Conservation (phyloP, 2,888 invertebrate species). For the Thecocarcelia acutangulata region DNA sequence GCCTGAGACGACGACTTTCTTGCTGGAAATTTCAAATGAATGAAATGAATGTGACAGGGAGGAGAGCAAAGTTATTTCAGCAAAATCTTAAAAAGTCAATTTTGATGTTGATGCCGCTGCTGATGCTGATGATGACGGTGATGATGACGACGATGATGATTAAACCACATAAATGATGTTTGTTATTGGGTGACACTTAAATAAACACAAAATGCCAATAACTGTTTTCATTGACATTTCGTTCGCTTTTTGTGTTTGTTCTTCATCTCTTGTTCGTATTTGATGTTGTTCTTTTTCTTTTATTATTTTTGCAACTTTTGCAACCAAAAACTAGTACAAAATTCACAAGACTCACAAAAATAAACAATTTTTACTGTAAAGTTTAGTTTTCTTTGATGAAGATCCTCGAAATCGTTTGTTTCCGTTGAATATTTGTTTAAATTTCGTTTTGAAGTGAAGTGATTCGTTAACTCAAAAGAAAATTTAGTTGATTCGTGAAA, state of each 20-base stretch:
- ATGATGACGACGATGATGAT: conserved; percentile 21
- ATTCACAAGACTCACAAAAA: conserved; percentile 28
- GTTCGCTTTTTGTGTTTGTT: background rate
- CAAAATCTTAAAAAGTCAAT: background rate
- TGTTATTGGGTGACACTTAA: conserved; percentile 67
- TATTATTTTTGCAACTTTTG: conserved; percentile 31
- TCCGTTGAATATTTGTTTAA: conserved; percentile 43
- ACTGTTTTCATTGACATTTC: conserved; percentile 43
- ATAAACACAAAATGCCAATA: conserved; percentile 67
- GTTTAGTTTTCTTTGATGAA: conserved; percentile 45
- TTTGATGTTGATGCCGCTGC: too few species aligned
- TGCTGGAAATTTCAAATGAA: conserved; percentile 35
- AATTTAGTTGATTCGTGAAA: conserved; percentile 4
- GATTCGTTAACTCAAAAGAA: conserved; percentile 56
- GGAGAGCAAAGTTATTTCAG: conserved; percentile 10
- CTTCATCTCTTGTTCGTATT: conserved; percentile 20
- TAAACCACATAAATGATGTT: conserved; percentile 38
- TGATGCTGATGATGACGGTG: background rate
- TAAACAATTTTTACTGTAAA: conserved; percentile 49
- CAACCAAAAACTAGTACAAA: conserved; percentile 36
- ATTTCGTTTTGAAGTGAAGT: conserved; percentile 32
- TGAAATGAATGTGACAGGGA: conserved; percentile 2
- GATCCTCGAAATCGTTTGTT: conserved; percentile 38
- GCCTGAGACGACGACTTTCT: conserved; percentile 12
- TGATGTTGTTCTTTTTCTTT: conserved; percentile 1